phyloP scores from a whole-genome alignment of 1,140 invertebrate genomes.

The Eurytemora carolleeae region DNA sequence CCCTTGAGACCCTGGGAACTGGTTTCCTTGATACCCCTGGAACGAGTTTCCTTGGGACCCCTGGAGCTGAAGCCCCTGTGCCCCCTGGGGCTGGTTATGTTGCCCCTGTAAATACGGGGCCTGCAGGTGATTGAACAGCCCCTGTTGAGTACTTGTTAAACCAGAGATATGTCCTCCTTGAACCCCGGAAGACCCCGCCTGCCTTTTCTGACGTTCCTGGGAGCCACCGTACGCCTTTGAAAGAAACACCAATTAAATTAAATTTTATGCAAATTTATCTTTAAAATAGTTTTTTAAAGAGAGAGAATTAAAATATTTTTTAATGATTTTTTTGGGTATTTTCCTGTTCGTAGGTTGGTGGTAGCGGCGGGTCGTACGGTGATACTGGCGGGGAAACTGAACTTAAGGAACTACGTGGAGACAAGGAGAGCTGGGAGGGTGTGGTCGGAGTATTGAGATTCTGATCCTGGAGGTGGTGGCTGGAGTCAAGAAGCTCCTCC shows the following conservation, averaged over 20 bases:
- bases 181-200: neutral
- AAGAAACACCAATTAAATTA: too few species aligned
- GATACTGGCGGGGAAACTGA: conserved; percentile 66
- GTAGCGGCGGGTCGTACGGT: conserved; percentile 29
- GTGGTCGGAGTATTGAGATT: conserved; percentile 30
- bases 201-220: neutral
- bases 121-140: too few species aligned
- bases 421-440: conserved; percentile 39
- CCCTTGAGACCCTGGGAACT: neutral
- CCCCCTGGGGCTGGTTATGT: neutral
- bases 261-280: too few species aligned
- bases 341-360: neutral
- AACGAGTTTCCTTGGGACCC: too few species aligned
- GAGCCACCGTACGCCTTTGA: too few species aligned
- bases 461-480: neutral
- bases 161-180: too few species aligned
- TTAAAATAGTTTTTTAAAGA: too few species aligned
- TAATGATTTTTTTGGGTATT: neutral
- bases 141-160: too few species aligned
- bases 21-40: neutral
- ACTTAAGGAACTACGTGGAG: conserved; percentile 59
- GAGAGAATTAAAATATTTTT: too few species aligned
- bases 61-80: neutral
- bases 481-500: neutral
- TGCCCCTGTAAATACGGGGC: neutral